A percentile compares a stretch with the other conserved stretches of the same genome.
phyloP scores from a whole-genome alignment of 1,140 invertebrate genomes.

The Neodiprion pinetum region DNA sequence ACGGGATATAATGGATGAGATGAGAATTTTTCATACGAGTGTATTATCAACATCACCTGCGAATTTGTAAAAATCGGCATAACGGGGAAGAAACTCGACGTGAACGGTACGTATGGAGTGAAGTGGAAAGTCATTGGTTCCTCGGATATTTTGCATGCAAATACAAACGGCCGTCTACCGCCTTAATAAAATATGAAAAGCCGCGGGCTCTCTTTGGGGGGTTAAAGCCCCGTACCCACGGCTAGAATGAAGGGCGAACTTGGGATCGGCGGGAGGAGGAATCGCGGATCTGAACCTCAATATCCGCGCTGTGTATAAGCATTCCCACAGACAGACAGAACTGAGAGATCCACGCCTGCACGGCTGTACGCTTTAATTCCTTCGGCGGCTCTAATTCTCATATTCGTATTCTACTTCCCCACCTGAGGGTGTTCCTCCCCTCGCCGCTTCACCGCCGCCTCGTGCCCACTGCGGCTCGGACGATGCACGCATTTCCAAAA shows the following conservation, averaged over 20 bases:
- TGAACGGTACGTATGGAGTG: too few relatives aligned
- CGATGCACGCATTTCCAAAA: conserved; percentile 31
- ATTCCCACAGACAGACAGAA: conserved; percentile 37
- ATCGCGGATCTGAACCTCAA: conserved; percentile 50
- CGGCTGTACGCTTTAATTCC: conserved; percentile 61
- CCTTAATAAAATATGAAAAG: conserved; percentile 56
- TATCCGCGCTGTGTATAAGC: conserved; percentile 40
- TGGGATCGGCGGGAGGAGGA: conserved; percentile 22
- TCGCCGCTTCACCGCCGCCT: conserved; percentile 27
- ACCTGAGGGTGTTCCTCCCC: conserved; percentile 19
- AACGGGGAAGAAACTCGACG: too few relatives aligned
- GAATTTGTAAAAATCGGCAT: too few relatives aligned
- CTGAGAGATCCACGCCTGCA: conserved; percentile 43
- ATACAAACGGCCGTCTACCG: conserved; percentile 23
- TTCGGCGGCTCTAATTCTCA: conserved; percentile 63
- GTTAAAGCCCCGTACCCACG: conserved; percentile 37
- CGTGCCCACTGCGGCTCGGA: conserved; percentile 32
- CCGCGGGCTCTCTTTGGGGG: conserved; percentile 28
- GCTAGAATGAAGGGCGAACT: conserved; percentile 26
- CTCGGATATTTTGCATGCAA: conserved; percentile 4
- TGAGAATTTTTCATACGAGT: too few relatives aligned
- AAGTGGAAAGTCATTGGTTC: not conserved
- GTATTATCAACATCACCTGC: too few relatives aligned
- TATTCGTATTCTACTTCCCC: conserved; percentile 56
- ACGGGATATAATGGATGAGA: too few relatives aligned